Percentiles rank a stretch among this genome's conserved stretches.
Conservation (phyloP, 2,797 vertebrate genomes). For the Sebastes elongatus region DNA sequence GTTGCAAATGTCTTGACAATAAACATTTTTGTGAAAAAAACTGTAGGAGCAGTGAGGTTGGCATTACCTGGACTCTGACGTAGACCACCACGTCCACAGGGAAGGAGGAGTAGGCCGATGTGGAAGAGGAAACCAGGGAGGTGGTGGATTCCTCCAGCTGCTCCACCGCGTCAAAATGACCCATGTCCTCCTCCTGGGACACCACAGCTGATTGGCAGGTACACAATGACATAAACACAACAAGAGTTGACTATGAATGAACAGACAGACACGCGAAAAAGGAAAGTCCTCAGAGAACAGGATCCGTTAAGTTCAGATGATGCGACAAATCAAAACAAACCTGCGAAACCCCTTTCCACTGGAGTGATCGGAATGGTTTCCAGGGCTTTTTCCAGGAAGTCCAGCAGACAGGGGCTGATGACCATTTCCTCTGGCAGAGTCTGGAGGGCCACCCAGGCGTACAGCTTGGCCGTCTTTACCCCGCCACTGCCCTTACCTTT, state of each 20-base stretch:
- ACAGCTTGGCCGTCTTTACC: constrained; percentile 95
- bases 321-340: constrained; percentile 59
- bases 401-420: constrained; percentile 96
- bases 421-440: constrained; percentile 99
- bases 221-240: not conserved
- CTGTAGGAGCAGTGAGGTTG: fast-evolving
- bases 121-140: constrained; percentile 94
- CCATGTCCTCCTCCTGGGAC: constrained; percentile 96
- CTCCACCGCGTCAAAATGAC: constrained; percentile 95
- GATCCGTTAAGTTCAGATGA: not conserved
- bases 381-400: constrained; percentile 97
- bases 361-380: constrained; percentile 99
- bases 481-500: constrained; percentile 94
- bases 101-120: constrained; percentile 96
- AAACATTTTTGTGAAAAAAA: not conserved
- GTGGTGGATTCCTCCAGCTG: constrained; percentile 94
- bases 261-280: not conserved
- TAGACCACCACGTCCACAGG: constrained; percentile 99
- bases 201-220: constrained; percentile 83
- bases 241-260: not conserved
- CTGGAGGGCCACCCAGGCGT: constrained; percentile 98
- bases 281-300: not conserved
- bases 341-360: constrained; percentile 91
- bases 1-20: not conserved
- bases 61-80: constrained; percentile 94